Evolutionary conservation across 2,797 vertebrate genomes (phyloP).

Genomic region (Urocyon cinereoargenteus): DNA sequence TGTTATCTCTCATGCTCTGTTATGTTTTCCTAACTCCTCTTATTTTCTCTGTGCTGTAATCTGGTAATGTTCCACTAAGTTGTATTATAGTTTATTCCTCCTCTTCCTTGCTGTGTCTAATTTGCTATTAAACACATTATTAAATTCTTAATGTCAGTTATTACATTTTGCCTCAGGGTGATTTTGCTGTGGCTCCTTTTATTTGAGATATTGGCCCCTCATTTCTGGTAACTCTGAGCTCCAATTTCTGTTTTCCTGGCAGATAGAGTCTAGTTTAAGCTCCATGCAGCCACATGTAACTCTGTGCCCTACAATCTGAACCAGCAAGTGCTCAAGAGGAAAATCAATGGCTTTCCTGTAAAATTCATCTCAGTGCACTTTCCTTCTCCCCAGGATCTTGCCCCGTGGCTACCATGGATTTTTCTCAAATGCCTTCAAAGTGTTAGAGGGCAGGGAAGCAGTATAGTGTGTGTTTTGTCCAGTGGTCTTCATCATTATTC

Average conservation of each 20-base stretch:
- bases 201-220: not conserved
- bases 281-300: not conserved
- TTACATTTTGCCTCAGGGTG: conserved; percentile 34
- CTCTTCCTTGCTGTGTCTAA: not conserved
- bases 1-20: not conserved
- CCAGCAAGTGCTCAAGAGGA: not conserved
- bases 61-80: not conserved
- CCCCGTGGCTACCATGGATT: not conserved
- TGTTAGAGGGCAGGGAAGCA: not conserved
- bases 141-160: conserved; percentile 14
- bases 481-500: not conserved
- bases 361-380: not conserved
- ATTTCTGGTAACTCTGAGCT: not conserved
- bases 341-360: not conserved
- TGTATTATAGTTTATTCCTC: not conserved
- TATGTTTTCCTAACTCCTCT: not conserved
- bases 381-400: not conserved
- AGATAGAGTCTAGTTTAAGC: not conserved
- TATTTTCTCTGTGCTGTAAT: not conserved
- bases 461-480: not conserved
- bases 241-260: conserved; percentile 19
- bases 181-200: not conserved
- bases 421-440: not conserved
- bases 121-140: conserved; percentile 12
- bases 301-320: not conserved